Evolutionary conservation across 2,888 invertebrate species (phyloP), one percentile per base, ranked within the genome.

Genomic region (Catocala fraxini): DNA sequence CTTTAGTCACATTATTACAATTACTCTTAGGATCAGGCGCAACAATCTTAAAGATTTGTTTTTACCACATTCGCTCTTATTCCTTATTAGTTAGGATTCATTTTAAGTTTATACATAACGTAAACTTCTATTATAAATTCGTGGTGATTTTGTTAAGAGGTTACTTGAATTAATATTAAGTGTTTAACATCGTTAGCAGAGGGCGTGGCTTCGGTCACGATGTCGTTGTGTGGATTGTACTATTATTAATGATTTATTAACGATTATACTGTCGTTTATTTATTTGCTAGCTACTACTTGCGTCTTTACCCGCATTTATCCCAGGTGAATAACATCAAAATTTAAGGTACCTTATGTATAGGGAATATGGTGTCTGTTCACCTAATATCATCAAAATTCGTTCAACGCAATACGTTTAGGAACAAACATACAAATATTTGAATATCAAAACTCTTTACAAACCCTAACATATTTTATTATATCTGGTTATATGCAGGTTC

Each of bases 131-230:
- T 0, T 6, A 9, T 12, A 43, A 41, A 10, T 56, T 49, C 49
- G 65, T 59, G 4, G 33, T 59, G 5, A 33, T 42, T 39, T 39
- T 63, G 42, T 47, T 55, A 47, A 71, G 67, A 47, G 59, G 52
- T 56, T 45, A 68, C 52, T 68, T 57, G 45, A 68, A 71, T 65
- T 71, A 59, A 59, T 51, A 54, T 69, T 55, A 52, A 73, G 70
- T 69, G 59, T 46, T 54, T 53, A 54, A 54, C 56, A 41, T 63
- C 49, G 61, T 62, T 59, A 59, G 34, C 58, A 45, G 43, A 12
- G n/a, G 72, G 69, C 66, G 72, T 71, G 69, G 43, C 15, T 57
- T 59, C 12, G 33, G 43, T 51, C 46, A 56, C 52, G 48, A 25
- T 0, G 35, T 60, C 5, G 51, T 68, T 61, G 52, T 12, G 13